phyloP scores from a whole-genome alignment of 1,140 invertebrate genomes.

The Eriosoma lanigerum region DNA sequence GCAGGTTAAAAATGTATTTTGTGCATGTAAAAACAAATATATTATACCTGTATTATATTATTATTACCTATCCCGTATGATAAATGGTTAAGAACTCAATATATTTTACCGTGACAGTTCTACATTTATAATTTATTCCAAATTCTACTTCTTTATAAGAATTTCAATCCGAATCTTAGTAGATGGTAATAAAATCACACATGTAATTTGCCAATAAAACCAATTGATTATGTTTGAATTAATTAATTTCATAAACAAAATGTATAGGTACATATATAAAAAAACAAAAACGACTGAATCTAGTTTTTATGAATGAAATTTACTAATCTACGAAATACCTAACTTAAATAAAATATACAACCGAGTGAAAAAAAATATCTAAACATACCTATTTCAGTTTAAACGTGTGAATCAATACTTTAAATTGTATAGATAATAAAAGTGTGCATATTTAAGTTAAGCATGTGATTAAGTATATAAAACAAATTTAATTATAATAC shows the following conservation, averaged over 20 bases:
- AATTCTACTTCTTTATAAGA: neutral
- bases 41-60: too few relatives aligned
- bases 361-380: too few relatives aligned
- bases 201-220: neutral
- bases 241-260: neutral
- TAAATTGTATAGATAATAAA: too few relatives aligned
- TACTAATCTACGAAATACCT: neutral
- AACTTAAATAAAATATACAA: too few relatives aligned
- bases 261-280: too few relatives aligned
- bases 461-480: too few relatives aligned
- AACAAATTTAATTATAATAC: too few relatives aligned
- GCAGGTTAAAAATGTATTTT: neutral
- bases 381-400: too few relatives aligned
- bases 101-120: neutral
- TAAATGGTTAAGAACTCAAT: neutral
- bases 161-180: neutral
- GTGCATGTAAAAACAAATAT: neutral
- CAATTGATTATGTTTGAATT: neutral
- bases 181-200: too few relatives aligned
- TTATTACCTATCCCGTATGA: neutral
- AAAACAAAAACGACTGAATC: too few relatives aligned
- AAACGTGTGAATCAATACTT: too few relatives aligned
- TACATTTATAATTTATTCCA: neutral
- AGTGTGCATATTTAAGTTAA: too few relatives aligned
- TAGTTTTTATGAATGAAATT: neutral